A percentile compares a stretch with the other conserved stretches of the same genome.
phyloP scores from a whole-genome alignment of 1,140 invertebrate genomes.

The Drosophila orena region DNA sequence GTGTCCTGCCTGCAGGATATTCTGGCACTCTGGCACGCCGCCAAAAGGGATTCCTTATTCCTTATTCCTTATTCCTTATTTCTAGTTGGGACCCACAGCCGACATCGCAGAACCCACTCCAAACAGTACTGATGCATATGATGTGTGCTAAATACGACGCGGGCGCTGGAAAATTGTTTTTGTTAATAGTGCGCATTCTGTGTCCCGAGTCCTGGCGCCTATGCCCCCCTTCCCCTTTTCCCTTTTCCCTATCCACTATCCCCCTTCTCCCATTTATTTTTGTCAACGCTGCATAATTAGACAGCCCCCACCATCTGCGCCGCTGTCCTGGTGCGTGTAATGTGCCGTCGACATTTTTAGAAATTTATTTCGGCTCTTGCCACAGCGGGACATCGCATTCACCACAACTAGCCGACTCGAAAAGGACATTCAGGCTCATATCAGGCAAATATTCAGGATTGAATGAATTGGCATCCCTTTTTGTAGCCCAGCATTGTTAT shows the following conservation, averaged over 20 bases:
- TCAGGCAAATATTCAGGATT: too few species aligned
- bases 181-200: conserved; percentile 59
- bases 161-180: conserved; percentile 66
- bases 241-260: background rate
- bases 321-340: conserved; percentile 44
- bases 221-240: conserved; percentile 4
- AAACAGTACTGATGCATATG: conserved; percentile 62
- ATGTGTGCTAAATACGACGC: conserved; percentile 69
- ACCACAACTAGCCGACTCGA: too few species aligned
- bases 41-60: background rate
- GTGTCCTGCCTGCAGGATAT: conserved; percentile 18
- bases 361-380: conserved; percentile 54
- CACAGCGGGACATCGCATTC: conserved; percentile 29
- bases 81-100: conserved; percentile 10
- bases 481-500: too few species aligned
- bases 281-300: conserved; percentile 76
- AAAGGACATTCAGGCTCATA: too few species aligned
- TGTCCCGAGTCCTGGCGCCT: conserved; percentile 47
- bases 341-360: conserved; percentile 53
- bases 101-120: background rate
- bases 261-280: conserved; percentile 38
- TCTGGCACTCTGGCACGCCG: conserved; percentile 24
- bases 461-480: too few species aligned
- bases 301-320: background rate
- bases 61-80: background rate